Evolutionary conservation across 2,797 vertebrate species (phyloP).

Genomic region (Choloepus didactylus): DNA sequence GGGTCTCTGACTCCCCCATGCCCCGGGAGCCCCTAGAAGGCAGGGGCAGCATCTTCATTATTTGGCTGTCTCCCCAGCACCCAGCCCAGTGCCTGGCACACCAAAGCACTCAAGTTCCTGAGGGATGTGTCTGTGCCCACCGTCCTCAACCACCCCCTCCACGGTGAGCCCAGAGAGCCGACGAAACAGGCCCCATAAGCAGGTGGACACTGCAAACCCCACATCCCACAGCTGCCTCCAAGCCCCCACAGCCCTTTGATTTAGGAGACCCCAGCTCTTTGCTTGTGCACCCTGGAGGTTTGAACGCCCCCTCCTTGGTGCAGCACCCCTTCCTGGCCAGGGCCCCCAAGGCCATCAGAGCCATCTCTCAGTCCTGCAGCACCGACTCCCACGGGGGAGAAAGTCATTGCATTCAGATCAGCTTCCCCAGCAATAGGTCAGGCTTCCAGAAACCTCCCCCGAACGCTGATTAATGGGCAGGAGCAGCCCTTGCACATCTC

Average conservation of each 20-base stretch:
- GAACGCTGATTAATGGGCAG: constrained; percentile 68
- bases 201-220: background rate
- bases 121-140: background rate
- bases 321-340: background rate
- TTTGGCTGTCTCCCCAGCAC: background rate
- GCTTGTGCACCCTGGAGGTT: background rate
- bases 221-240: background rate
- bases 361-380: background rate
- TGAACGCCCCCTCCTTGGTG: background rate
- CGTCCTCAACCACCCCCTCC: background rate
- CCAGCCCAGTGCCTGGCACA: background rate
- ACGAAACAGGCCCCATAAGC: background rate
- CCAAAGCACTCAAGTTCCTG: background rate
- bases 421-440: constrained; percentile 65
- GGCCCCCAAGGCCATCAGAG: background rate
- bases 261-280: background rate
- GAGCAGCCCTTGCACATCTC: constrained; percentile 71
- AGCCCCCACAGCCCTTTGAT: background rate
- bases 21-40: background rate
- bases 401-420: constrained; percentile 64
- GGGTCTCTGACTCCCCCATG: background rate
- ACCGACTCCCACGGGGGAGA: background rate
- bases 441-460: constrained; percentile 76
- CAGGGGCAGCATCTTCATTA: background rate
- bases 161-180: background rate